Evolutionary conservation across 2,888 invertebrate genomes (phyloP), one percentile per base, ranked within the genome.

Genomic region (Ligdia adustata): DNA sequence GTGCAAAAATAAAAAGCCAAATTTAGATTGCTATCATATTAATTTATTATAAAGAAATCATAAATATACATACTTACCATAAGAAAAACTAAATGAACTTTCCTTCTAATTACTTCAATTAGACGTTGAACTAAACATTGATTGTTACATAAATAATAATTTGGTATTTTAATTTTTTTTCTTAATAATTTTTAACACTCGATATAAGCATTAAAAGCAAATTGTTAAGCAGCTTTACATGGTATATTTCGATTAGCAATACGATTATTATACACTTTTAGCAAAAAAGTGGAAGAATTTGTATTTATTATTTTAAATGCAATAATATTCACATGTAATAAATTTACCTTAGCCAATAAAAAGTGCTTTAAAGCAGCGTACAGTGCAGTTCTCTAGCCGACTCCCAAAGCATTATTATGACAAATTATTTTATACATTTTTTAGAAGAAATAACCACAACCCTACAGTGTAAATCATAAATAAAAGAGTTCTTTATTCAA

Each of bases 131-230:
- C 28, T 43, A 46, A 37, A 44, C 49, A 47, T 1, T 7, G 7
- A 6, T 6, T n/a, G 6, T 22, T 46, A 53, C 9, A 44, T 41
- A 40, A 12, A 34, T 29, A 35, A 38, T 15, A 29, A 35, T 40
- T 32, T 37, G 20, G 31, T 29, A 11, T 40, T 43, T n/a, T n/a
- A n/a, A 27, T 7, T 1, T 15, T 43, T 39, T 27, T 22, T 4
- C 7, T 6, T 7, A 31, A 27, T 16, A 29, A 22, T 33, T 42
- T 52, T 4, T 41, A 39, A 29, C 26, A 34, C 60, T 68, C 38
- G 62, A 73, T 55, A 52, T 51, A 56, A 81, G 84, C 82, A 74
- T 83, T 81, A 78, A 60, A 82, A 85, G 82, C 82, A 70, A 65
- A 62, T 58, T 54, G 72, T 80, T 78, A 79, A 68, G 72, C 73